Conservation (phyloP, 2,113 vertebrate species). For the Machaerirhynchus nigripectus region DNA sequence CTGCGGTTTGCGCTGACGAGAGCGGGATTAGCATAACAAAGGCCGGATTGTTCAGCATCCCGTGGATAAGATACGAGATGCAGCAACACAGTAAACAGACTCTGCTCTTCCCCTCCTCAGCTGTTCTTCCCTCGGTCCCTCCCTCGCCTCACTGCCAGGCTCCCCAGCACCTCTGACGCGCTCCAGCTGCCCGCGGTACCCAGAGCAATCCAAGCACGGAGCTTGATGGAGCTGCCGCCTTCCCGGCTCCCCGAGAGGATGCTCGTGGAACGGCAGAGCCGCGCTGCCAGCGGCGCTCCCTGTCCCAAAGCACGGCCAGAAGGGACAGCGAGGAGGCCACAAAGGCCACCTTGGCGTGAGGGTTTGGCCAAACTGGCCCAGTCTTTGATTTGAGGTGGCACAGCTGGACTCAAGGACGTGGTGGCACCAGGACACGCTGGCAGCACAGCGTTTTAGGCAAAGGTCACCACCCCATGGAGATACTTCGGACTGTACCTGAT, state of each 20-base stretch:
- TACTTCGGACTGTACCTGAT: not conserved
- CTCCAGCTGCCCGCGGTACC: not conserved
- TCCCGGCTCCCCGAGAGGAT: not conserved
- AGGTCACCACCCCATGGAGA: not conserved
- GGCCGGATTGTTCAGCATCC: not conserved
- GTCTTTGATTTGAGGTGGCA: not conserved
- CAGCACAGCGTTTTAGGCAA: accelerated
- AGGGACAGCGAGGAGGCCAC: accelerated
- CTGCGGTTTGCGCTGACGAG: not conserved
- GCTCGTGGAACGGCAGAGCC: not conserved
- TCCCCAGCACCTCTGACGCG: not conserved
- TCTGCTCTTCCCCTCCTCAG: not conserved
- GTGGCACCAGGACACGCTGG: not conserved
- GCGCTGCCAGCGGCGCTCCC: not conserved
- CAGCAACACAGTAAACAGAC: not conserved
- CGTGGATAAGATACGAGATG: not conserved
- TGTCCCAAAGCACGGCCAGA: accelerated
- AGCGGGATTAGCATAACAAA: conserved; percentile 59
- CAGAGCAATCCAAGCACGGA: not conserved
- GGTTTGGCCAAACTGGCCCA: not conserved
- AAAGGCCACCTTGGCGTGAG: not conserved
- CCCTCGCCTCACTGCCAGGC: not conserved
- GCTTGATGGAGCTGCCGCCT: not conserved
- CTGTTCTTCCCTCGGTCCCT: not conserved
- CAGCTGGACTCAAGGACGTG: not conserved